Percentiles rank a stretch among this genome's conserved stretches.
Conservation (phyloP, 2,113 vertebrate genomes). For the Ariopsis seemanni region DNA sequence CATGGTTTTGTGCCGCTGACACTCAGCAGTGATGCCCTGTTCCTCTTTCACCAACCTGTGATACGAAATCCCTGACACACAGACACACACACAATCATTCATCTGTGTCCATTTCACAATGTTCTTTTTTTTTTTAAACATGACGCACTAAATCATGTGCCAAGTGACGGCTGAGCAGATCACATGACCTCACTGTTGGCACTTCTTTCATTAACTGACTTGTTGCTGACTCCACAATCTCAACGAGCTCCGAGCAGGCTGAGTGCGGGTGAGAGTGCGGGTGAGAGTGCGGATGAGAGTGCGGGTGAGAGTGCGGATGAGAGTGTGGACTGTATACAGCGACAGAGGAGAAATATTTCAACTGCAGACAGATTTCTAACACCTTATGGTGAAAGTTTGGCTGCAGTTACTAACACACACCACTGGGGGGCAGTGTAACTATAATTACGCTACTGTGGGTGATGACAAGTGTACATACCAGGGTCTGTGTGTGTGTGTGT, state of each 20-base stretch:
- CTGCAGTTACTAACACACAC: slow-evolving; percentile 36
- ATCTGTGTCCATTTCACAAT: not conserved
- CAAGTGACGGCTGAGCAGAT: not conserved
- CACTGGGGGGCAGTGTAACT: slow-evolving; percentile 54
- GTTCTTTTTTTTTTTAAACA: not conserved
- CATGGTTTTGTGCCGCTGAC: slow-evolving; percentile 80
- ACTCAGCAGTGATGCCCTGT: slow-evolving; percentile 79
- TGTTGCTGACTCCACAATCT: not conserved
- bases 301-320: too few species aligned
- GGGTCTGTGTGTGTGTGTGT: slow-evolving; percentile 4
- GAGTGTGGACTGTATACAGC: not conserved
- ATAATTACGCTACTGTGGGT: not conserved
- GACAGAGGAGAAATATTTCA: not conserved
- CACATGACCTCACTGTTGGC: not conserved
- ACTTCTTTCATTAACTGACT: not conserved
- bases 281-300: too few species aligned
- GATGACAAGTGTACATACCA: not conserved
- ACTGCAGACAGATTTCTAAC: not conserved
- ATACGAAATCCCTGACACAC: slow-evolving; percentile 84
- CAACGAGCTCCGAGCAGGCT: not conserved
- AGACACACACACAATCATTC: slow-evolving; percentile 20
- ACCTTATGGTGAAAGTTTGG: not conserved
- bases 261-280: too few species aligned
- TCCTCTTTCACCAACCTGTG: slow-evolving; percentile 90
- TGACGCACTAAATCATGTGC: not conserved